These are phyloP conservation scores for Agrochola lychnidis DNA, from an alignment of 2,888 invertebrate species.

Conservation along the genomic window DNA sequence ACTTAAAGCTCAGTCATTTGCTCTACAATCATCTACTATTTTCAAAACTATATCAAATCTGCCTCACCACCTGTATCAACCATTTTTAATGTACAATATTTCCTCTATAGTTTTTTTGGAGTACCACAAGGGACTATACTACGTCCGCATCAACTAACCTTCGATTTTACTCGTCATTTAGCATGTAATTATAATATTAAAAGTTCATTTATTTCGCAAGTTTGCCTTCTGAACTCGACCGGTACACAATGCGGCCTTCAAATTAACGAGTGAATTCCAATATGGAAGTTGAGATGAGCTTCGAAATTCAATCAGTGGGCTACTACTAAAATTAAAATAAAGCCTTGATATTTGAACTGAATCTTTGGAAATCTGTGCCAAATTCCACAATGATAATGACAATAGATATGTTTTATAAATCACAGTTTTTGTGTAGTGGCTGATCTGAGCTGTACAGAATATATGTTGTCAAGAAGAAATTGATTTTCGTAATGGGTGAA, in stretches of 20 bases:
- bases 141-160: constrained; percentile 39
- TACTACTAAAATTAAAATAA: constrained; percentile 23
- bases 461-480: background rate
- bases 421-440: background rate
- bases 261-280: constrained; percentile 44
- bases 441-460: too few relatives aligned
- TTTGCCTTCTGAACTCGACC: constrained; percentile 47
- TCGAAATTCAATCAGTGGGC: constrained; percentile 32
- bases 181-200: constrained; percentile 52
- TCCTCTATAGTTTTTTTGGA: background rate
- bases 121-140: constrained; percentile 29
- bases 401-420: background rate
- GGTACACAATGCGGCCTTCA: constrained; percentile 52
- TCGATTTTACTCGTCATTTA: constrained; percentile 27
- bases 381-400: constrained; percentile 14
- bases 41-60: background rate
- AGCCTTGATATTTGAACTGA: constrained; percentile 56
- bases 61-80: background rate
- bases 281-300: constrained; percentile 38
- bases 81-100: constrained; percentile 3
- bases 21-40: background rate
- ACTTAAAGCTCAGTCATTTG: too few relatives aligned
- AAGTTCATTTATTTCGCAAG: constrained; percentile 61
- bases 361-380: constrained; percentile 11
- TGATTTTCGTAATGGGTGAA: background rate